Conservation (phyloP, 2,113 vertebrate species). For the Sus scrofa region DNA sequence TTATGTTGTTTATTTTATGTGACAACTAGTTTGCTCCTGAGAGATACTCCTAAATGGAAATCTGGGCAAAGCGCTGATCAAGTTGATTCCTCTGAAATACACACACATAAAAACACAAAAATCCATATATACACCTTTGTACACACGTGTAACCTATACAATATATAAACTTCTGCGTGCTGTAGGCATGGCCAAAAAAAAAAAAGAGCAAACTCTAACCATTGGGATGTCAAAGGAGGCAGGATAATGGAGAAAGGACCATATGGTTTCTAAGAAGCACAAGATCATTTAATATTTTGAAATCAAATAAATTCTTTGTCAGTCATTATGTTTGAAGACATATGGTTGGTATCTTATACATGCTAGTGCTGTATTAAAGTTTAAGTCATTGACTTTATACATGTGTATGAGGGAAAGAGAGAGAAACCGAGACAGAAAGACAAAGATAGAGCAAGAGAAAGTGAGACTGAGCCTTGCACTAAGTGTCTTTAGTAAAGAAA, state of each 20-base stretch:
- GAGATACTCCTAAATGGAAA: not conserved
- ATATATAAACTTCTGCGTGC: too few species aligned
- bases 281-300: not conserved
- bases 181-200: too few species aligned
- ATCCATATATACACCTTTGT: not conserved
- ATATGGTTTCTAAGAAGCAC: not conserved
- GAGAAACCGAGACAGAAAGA: not conserved
- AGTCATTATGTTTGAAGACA: not conserved
- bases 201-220: not conserved
- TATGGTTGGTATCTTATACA: not conserved
- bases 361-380: not conserved
- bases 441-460: not conserved
- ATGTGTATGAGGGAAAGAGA: not conserved
- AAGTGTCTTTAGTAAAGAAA: not conserved
- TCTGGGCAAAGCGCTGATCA: not conserved
- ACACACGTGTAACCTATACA: not conserved
- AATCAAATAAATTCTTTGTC: not conserved
- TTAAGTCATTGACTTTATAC: not conserved
- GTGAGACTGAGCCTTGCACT: not conserved
- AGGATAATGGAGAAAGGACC: not conserved
- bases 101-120: not conserved
- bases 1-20: not conserved
- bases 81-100: not conserved
- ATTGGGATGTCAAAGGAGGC: not conserved
- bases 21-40: not conserved